phyloP scores from a whole-genome alignment of 2,888 invertebrate genomes.

The Cyclophora punctaria region DNA sequence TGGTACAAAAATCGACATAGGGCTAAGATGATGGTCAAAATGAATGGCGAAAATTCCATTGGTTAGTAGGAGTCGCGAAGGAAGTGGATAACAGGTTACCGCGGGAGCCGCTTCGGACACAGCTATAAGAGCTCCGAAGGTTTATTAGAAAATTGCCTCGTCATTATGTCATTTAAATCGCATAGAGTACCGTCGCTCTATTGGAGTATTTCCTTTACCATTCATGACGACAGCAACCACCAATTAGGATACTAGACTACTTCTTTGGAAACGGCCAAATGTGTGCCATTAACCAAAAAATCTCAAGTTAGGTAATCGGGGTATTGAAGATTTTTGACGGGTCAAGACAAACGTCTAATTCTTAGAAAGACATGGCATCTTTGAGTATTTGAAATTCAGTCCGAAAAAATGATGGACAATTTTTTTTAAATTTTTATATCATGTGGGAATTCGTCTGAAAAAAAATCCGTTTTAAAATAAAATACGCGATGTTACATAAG shows the following conservation, averaged over 20 bases:
- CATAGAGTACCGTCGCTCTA: conserved; percentile 73
- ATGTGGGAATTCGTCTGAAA: too few species aligned
- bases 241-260: conserved; percentile 62
- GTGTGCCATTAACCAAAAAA: conserved; percentile 1
- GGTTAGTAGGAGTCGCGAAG: conserved; percentile 55
- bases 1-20: too few species aligned
- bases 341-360: too few species aligned
- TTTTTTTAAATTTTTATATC: too few species aligned
- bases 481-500: too few species aligned
- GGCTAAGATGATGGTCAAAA: too few species aligned
- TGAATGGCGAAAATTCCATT: neutral
- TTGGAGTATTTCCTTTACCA: conserved; percentile 74
- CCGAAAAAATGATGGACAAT: too few species aligned
- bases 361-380: too few species aligned
- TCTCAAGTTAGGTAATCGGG: too few species aligned
- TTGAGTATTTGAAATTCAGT: too few species aligned
- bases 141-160: conserved; percentile 75
- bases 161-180: conserved; percentile 76
- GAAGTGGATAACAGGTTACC: conserved; percentile 68
- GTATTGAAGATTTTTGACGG: too few species aligned
- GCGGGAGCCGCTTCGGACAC: conserved; percentile 58
- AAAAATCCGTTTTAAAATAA: too few species aligned
- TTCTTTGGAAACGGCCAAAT: conserved; percentile 47
- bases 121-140: conserved; percentile 69
- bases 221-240: conserved; percentile 69